Percentiles rank a stretch among this genome's conserved stretches.
These are phyloP conservation scores for Sinohyriopsis cumingii DNA, from an alignment of 2,888 invertebrate species.

Conservation along the genomic window DNA sequence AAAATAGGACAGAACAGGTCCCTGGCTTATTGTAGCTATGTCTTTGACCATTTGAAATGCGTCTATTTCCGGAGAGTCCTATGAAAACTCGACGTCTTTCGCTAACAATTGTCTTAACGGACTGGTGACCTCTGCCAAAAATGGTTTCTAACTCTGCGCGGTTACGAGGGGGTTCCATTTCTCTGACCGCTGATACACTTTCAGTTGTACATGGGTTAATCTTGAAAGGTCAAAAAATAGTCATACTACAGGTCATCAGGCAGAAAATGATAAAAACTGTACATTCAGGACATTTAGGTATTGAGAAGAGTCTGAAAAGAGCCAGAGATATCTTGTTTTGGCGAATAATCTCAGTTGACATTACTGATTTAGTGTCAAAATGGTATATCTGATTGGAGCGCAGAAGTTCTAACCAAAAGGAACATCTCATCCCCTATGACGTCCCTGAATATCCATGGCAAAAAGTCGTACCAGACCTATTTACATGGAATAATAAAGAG, in stretches of 20 bases:
- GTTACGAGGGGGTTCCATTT: no score
- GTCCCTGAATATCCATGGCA: conserved; percentile 31
- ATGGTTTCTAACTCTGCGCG: no score
- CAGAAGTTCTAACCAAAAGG: conserved; percentile 28
- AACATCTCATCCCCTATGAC: conserved; percentile 23
- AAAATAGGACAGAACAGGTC: no score
- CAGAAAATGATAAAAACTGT: conserved; percentile 25
- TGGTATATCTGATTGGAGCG: conserved; percentile 23
- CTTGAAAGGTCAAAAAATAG: conserved; percentile 14
- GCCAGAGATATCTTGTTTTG: conserved; percentile 38
- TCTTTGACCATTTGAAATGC: no score
- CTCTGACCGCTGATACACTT: no score
- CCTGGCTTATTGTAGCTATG: no score
- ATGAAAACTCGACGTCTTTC: no score
- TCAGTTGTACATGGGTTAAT: conserved; percentile 16
- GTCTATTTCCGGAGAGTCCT: no score
- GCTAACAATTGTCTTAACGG: no score
- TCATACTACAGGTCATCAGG: conserved; percentile 24
- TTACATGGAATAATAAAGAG: conserved; percentile 21
- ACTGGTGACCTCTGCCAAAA: no score
- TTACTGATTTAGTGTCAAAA: conserved; percentile 23
- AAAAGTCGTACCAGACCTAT: conserved; percentile 35
- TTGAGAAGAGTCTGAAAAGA: conserved; percentile 27
- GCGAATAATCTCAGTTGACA: conserved; percentile 30
- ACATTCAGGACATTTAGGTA: conserved; percentile 36